Evolutionary conservation across 2,113 vertebrate species (phyloP).

Genomic region (human (Homo sapiens)): GRCh38 chr7:114363001-114363500

Average conservation of each 20-base stretch:
- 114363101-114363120: slow-evolving; percentile 18
- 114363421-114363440: background rate
- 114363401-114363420: background rate
- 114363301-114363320: background rate
- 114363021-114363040: slow-evolving; percentile 30
- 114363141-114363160: background rate
- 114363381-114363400: background rate
- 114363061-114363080: slow-evolving; percentile 1
- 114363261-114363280: background rate
- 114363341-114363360: background rate
- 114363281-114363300: background rate
- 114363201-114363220: background rate
- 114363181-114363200: background rate
- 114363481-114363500: background rate
- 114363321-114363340: background rate
- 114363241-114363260: slow-evolving; percentile 7
- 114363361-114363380: background rate
- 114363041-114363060: background rate
- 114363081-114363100: background rate
- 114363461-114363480: background rate
- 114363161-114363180: background rate
- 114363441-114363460: background rate
- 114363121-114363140: background rate
- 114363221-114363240: background rate
- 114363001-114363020: background rate